Conservation (phyloP, 2,888 invertebrate genomes). For the Tiliacea aurago region DNA sequence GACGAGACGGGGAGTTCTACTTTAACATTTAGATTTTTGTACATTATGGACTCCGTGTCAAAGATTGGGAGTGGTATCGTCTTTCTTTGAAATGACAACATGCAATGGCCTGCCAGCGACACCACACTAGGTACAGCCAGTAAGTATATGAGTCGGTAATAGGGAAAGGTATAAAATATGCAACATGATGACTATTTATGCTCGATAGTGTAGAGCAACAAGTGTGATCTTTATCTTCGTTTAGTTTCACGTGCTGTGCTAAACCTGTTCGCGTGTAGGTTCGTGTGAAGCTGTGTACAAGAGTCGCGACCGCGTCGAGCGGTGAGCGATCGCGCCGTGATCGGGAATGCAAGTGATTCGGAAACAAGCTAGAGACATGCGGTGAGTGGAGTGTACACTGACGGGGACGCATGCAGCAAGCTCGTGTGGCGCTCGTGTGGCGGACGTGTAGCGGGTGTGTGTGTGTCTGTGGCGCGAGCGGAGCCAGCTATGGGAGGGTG, state of each 20-base stretch:
- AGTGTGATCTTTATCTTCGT: slow-evolving; percentile 78
- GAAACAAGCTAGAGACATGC: slow-evolving; percentile 87
- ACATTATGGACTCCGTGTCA: slow-evolving; percentile 83
- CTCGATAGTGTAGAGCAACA: slow-evolving; percentile 85
- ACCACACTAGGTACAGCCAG: slow-evolving; percentile 82
- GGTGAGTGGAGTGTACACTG: slow-evolving; percentile 86
- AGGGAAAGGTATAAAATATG: slow-evolving; percentile 91
- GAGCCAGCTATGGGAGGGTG: slow-evolving; percentile 87
- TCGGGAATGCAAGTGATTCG: slow-evolving; percentile 90
- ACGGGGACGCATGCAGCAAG: slow-evolving; percentile 87
- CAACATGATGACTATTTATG: slow-evolving; percentile 86
- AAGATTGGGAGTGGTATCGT: slow-evolving; percentile 78
- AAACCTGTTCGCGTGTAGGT: slow-evolving; percentile 88
- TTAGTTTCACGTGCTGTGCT: slow-evolving; percentile 85
- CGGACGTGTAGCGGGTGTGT: slow-evolving; percentile 73
- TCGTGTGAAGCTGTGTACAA: slow-evolving; percentile 88
- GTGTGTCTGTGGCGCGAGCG: slow-evolving; percentile 88
- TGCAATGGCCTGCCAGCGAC: slow-evolving; percentile 87
- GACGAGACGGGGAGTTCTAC: slow-evolving; percentile 78
- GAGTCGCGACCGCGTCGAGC: slow-evolving; percentile 78
- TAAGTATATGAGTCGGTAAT: slow-evolving; percentile 86
- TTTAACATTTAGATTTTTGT: slow-evolving; percentile 80
- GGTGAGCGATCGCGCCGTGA: slow-evolving; percentile 84
- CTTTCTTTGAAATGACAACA: slow-evolving; percentile 84
- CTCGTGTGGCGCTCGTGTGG: slow-evolving; percentile 74